These are phyloP conservation scores for Gopherus evgoodei DNA, from an alignment of 2,113 vertebrate species.

Conservation along the genomic window DNA sequence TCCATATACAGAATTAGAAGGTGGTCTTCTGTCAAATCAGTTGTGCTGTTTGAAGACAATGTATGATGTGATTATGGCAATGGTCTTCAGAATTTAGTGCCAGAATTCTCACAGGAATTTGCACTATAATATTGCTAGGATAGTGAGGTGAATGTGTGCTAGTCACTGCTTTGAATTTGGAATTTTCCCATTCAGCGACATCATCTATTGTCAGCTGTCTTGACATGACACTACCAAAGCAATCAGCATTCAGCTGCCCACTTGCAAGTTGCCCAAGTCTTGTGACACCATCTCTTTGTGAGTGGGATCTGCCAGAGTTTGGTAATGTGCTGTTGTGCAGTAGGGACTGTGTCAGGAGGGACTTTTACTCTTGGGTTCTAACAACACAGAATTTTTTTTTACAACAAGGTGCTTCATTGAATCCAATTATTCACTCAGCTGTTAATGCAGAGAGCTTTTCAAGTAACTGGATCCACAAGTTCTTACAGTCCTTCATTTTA, in stretches of 20 bases:
- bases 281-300: neutral
- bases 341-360: neutral
- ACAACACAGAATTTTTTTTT: neutral
- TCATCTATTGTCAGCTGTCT: neutral
- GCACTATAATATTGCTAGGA: neutral
- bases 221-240: neutral
- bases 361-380: fast-evolving
- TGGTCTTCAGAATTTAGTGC: neutral
- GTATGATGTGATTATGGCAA: neutral
- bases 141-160: neutral
- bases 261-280: neutral
- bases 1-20: slow-evolving; percentile 32
- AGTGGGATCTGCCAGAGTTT: neutral
- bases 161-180: neutral
- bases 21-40: slow-evolving; percentile 42
- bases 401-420: neutral
- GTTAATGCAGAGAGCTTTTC: neutral
- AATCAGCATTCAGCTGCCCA: neutral
- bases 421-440: neutral
- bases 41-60: neutral
- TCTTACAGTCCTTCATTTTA: neutral
- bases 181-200: neutral
- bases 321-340: neutral
- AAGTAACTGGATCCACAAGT: neutral
- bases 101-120: neutral